Evolutionary conservation across 2,888 invertebrate genomes (phyloP), one percentile per base, ranked within the genome.

Genomic region (Ligdia adustata): DNA sequence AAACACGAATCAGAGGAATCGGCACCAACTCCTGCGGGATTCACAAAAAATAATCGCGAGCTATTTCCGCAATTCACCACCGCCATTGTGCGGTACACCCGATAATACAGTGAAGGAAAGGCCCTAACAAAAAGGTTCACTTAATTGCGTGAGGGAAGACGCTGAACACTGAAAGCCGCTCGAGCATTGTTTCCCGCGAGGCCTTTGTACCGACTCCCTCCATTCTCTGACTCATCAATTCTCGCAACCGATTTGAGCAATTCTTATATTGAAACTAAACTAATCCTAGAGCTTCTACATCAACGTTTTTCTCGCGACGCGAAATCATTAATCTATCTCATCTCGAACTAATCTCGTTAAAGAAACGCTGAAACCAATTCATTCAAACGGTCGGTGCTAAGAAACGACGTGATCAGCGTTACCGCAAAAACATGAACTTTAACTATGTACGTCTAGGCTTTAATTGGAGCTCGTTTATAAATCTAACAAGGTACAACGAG

Each of bases 11-110:
- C 80, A 75, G 69, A 64, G 64, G 62, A 75, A 74, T 75, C 72
- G 69, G 66, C 69, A 68, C 22, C 37, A 56, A 56, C 43, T 64
- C 73, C 66, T 72, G 62, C 62, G 75, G 66, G 77, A 72, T 67
- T 55, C 58, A 64, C 60, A 64, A 76, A 79, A 87, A 85, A 82
- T 74, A 81, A 84, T 85, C 81, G 75, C 69, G 52, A 66, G 72
- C 66, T 67, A 72, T 83, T 87, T 83, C 79, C 82, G 89, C 89
- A 88, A 90, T 80, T 90, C 89, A 90, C 82, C 74, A 72, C 73
- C 62, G 71, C 79, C 79, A 84, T 90, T 90, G 89, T 89, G 77
- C n/a, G n/a, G n/a, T n/a, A n/a, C 75, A 65, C 74, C 66, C 74
- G 76, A 84, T 88, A 88, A 89, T 87, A 80, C 82, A 86, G 82